Evolutionary conservation across 23 tunicate genomes (phyloP).

Genomic region (Ciona savignyi): DNA sequence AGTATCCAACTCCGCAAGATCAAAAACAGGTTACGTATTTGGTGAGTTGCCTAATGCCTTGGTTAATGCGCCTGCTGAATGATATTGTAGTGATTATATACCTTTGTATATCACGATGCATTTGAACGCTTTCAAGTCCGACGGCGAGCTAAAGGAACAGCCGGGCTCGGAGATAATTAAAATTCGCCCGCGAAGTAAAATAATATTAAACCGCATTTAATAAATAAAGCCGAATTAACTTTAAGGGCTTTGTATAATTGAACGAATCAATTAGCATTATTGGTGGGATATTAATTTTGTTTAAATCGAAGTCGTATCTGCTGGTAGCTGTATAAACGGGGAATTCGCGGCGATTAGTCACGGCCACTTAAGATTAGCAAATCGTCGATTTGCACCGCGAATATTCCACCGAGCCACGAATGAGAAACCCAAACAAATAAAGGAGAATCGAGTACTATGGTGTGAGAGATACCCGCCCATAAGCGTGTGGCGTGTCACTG

Average conservation of each 20-base stretch:
- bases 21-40: conserved; percentile 1
- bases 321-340: neutral
- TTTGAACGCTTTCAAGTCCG: no score
- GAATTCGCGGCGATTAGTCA: neutral
- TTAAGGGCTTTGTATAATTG: no score
- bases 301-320: no score
- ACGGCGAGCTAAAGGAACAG: no score
- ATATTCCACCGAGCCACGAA: neutral
- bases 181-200: neutral
- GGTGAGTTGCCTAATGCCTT: neutral
- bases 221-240: no score
- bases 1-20: neutral
- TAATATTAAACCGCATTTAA: no score
- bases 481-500: neutral
- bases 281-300: neutral
- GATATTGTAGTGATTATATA: neutral
- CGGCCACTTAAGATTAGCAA: neutral
- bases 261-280: neutral
- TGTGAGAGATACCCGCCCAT: neutral
- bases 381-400: neutral
- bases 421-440: neutral
- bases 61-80: neutral
- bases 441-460: neutral
- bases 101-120: no score
- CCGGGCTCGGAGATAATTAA: neutral